These are phyloP conservation scores for Paraplagusia blochii DNA, from an alignment of 2,113 vertebrate genomes.

Conservation along the genomic window DNA sequence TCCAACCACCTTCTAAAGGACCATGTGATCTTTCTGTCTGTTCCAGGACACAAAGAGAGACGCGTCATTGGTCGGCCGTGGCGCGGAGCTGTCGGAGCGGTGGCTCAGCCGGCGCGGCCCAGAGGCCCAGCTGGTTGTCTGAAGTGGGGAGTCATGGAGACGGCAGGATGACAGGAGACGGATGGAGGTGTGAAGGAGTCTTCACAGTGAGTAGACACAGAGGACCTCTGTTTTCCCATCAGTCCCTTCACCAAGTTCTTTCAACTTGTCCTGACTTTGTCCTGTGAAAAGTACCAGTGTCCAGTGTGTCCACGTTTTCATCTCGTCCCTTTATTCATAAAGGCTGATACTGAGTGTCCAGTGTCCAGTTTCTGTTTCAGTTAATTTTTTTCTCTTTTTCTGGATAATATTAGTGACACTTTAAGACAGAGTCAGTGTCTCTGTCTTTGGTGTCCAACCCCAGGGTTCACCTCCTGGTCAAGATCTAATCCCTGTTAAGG, in stretches of 20 bases:
- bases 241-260: conserved; percentile 2
- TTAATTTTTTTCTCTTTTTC: no score
- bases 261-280: no score
- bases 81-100: conserved; percentile 45
- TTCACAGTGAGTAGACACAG: conserved; percentile 7
- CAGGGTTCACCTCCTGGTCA: no score
- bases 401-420: no score
- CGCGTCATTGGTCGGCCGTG: conserved; percentile 13
- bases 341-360: no score
- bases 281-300: no score
- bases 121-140: conserved; percentile 10
- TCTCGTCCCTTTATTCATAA: neutral
- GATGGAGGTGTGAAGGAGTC: conserved; percentile 39
- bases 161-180: conserved; percentile 51
- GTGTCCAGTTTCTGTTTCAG: no score
- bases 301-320: neutral
- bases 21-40: conserved; percentile 51
- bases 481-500: no score
- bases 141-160: conserved; percentile 34
- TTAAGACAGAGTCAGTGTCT: no score
- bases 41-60: conserved; percentile 60
- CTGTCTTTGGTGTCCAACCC: no score
- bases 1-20: conserved; percentile 27
- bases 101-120: conserved; percentile 39
- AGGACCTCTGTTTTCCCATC: conserved; percentile 20